Evolutionary conservation across 92 coral and sea anemone species (phyloP), one percentile per base, ranked within the genome.

Genomic region (Porites rus): DNA sequence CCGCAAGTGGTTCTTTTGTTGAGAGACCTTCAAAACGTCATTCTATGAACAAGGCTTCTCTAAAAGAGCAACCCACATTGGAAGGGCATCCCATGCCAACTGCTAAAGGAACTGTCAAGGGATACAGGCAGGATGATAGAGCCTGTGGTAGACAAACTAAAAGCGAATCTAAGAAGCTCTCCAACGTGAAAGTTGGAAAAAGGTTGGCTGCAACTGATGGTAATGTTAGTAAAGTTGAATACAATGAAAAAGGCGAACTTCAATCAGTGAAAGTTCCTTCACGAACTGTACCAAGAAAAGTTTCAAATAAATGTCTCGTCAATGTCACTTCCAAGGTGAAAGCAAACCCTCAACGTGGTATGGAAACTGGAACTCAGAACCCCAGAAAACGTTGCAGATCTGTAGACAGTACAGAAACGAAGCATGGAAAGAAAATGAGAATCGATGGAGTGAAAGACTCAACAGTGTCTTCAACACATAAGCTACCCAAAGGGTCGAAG

Each of bases 381-480:
- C 72, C 79, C 16, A 83, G 74, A 28, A 83, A 83, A 56, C 87
- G 87, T 13, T 7, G 38, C 9, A 73, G 87, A 51, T 31, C 80
- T 6, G 28, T 22, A 14, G 80, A 62, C 10, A 22, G 24, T 25
- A 74, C 80, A 50, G 80, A 61, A 22, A 1, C 28, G 46, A 74
- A 28, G 31, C 72, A 72, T 24, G 63, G 18, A 10, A 83, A 83
- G 63, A 62, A 51, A 61, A 9, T 63, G 22, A 72, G 87, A 61
- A 60, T 46, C 6, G 64, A 50, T 21, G 16, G 25, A 51, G 69
- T 12, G 74, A 51, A 63, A 8, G 25, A 64, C 24, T 19, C 21
- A 31, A 9, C 0, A 1, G 59, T 11, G 31, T 43, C 76, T n/a
- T 56, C 85, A 8, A 38, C 17, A 20, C 28, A 0, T 70, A 50